Base-by-base conservation (phyloP, 2,797 vertebrate genomes). In the Morus bassanus region DNA sequence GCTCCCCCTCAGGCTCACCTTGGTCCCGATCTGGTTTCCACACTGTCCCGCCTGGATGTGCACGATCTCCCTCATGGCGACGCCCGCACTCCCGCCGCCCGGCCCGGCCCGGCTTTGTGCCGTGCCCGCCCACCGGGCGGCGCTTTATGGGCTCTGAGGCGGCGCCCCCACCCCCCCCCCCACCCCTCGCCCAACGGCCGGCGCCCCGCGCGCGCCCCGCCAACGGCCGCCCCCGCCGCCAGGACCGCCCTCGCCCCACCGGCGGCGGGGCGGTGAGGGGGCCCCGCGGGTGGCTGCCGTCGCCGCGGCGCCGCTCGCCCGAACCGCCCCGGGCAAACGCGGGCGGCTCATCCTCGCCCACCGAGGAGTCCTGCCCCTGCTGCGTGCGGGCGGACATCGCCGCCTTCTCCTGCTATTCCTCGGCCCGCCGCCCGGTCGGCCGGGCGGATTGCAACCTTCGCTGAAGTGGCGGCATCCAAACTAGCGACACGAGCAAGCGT, bases 41-140 rank as follows among this genome's bases (percentile, higher is more conserved):
- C 99, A 99, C 95, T 99, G 99, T 41, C 99, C 99, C 50, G 99
- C 99, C 97, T 99, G 99, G 96, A 99, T 98, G 95, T 99, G 99
- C 85, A 99, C 99, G 45, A 99, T 99, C 93, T 99, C 99, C 93
- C 99, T 99, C 99, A 99, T 99, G 91, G 93, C 96, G 88, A 63
- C 30, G 6, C 63, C 77, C 31, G 39, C 88, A n/a, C 54, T 53
- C 51, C 80, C 54, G 45, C 61, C 51, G 57, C 79, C 75, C 67
- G 33, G 48, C 77, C 90, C 72, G 37, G 28, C 76, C 88, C 70
- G 41, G 28, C 75, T 59, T 3, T 91, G 51, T 22, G 7, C 45
- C 17, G 24, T 3, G 18, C 82, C 43, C 25, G 51, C 76, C 46
- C 73, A 4, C 23, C 90, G 84, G 89, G 84, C 67, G 61, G 76